Evolutionary conservation across 2,113 vertebrate species (phyloP).

Genomic region (Pyrgilauda ruficollis): DNA sequence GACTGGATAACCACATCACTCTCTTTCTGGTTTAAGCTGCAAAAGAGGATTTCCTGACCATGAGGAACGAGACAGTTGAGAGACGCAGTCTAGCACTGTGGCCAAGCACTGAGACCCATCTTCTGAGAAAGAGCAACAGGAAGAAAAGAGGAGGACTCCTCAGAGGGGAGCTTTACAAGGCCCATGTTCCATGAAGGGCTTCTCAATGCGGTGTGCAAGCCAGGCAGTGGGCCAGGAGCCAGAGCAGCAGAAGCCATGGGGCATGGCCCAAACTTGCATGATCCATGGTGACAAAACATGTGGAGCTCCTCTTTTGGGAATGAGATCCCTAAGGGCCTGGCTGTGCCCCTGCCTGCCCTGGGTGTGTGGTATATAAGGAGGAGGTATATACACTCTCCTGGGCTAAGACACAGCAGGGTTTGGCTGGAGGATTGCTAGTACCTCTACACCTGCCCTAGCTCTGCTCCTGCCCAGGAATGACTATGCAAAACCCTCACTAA

Average conservation of each 20-base stretch:
- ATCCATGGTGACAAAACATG: neutral
- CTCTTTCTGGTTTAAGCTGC: neutral
- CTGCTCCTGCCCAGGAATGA: neutral
- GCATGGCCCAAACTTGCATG: neutral
- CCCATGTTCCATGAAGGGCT: rapidly evolving
- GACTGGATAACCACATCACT: neutral
- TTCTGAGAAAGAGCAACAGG: neutral
- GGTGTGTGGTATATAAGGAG: neutral
- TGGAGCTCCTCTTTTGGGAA: constrained; percentile 6
- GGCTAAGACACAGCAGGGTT: neutral
- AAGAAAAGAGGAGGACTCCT: neutral
- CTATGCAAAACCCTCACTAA: neutral
- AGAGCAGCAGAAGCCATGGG: neutral
- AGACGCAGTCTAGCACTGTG: neutral
- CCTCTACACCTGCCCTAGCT: neutral
- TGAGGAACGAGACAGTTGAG: neutral
- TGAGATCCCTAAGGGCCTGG: constrained; percentile 4
- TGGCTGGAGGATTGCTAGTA: neutral
- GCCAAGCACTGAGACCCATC: neutral
- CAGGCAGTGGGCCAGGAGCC: neutral
- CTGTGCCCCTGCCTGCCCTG: neutral
- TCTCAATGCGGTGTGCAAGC: rapidly evolving
- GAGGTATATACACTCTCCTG: neutral
- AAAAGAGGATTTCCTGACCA: neutral
- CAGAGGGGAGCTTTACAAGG: neutral